phyloP scores from a whole-genome alignment of 2,113 vertebrate species.

The Limanda limanda region DNA sequence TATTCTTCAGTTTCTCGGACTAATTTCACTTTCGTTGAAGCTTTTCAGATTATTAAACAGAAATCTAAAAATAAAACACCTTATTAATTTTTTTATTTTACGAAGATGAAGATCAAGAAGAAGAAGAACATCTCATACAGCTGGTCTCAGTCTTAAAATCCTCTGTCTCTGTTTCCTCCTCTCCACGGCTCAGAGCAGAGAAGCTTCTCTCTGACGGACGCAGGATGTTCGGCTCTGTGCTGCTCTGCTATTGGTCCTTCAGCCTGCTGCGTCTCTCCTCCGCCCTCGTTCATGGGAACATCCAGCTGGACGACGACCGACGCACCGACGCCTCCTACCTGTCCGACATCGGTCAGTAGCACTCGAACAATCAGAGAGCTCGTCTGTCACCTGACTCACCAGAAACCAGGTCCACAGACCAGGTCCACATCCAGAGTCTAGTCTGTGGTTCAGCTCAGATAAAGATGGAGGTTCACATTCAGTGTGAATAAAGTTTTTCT shows the following conservation, averaged over 20 bases:
- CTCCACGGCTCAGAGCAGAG: background rate
- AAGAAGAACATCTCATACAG: too few relatives aligned
- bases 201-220: background rate
- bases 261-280: slow-evolving; percentile 64
- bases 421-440: background rate
- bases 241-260: slow-evolving; percentile 69
- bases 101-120: too few relatives aligned
- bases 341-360: slow-evolving; percentile 69
- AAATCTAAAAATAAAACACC: too few relatives aligned
- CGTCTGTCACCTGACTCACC: too few relatives aligned
- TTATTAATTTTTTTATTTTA: too few relatives aligned
- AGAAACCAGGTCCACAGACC: background rate
- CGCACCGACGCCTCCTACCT: slow-evolving; percentile 62
- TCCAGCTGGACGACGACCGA: slow-evolving; percentile 57
- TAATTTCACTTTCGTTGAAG: too few relatives aligned
- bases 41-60: too few relatives aligned
- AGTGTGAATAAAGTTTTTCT: too few relatives aligned
- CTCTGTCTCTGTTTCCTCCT: background rate
- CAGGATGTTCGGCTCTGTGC: slow-evolving; percentile 67
- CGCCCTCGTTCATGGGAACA: slow-evolving; percentile 65
- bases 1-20: too few relatives aligned
- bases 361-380: background rate
- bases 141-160: background rate
- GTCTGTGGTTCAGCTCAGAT: too few relatives aligned
- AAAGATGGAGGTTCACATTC: too few relatives aligned